Evolutionary conservation across 2,888 invertebrate genomes (phyloP).

Genomic region (Rhyacophila evoluta): DNA sequence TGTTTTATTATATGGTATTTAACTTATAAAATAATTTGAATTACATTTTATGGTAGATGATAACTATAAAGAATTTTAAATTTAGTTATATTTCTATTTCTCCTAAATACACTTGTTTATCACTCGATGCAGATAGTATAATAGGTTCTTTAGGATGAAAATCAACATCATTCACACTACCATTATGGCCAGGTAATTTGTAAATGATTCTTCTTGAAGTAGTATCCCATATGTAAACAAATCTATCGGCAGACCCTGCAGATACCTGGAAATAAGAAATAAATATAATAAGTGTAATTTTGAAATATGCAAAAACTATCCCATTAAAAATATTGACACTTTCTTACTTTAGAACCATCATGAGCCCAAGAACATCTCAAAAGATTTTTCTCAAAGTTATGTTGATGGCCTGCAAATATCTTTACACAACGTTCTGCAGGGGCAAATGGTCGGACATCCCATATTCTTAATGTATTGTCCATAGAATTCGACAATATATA

Average conservation of each 20-base stretch:
- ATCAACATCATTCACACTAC: conserved; percentile 95
- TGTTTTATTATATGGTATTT: no score
- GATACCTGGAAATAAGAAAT: conserved; percentile 63
- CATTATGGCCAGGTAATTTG: conserved; percentile 97
- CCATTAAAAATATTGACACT: background rate
- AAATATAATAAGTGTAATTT: conserved; percentile 19
- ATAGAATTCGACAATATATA: conserved; percentile 96
- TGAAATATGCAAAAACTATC: background rate
- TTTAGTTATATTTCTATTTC: conserved; percentile 80
- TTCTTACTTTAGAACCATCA: conserved; percentile 86
- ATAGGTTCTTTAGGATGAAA: conserved; percentile 96
- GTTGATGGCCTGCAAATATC: conserved; percentile 92
- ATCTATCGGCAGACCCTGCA: conserved; percentile 95
- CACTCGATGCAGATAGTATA: conserved; percentile 93
- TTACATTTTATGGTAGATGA: no score
- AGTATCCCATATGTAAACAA: conserved; percentile 98
- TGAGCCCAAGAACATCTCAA: conserved; percentile 93
- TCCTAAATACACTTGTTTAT: conserved; percentile 95
- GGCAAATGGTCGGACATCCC: conserved; percentile 97
- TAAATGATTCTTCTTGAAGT: conserved; percentile 91
- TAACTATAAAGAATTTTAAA: conserved; percentile 23
- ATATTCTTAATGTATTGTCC: conserved; percentile 95
- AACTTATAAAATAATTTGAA: no score
- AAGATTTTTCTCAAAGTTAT: conserved; percentile 98
- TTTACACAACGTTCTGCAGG: conserved; percentile 94